A percentile compares a stretch with the other conserved stretches of the same genome.
These are phyloP conservation scores for Perca schrenkii DNA, from an alignment of 2,113 vertebrate genomes.

Conservation along the genomic window DNA sequence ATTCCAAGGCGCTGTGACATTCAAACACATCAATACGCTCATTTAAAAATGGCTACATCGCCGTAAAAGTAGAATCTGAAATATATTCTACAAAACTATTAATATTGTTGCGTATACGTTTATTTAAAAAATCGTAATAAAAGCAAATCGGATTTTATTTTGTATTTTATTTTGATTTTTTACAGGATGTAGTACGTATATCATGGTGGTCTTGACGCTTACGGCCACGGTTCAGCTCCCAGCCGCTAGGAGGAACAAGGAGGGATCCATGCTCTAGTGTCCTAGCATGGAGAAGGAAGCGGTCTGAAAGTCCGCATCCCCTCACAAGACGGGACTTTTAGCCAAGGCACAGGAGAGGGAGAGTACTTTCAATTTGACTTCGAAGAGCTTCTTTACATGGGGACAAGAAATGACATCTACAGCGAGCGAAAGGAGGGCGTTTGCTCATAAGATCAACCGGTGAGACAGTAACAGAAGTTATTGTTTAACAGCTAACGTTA, in stretches of 20 bases:
- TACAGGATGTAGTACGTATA: slow-evolving; percentile 7
- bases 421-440: slow-evolving; percentile 89
- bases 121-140: neutral
- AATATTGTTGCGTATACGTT: rapidly evolving
- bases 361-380: slow-evolving; percentile 54
- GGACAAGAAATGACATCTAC: slow-evolving; percentile 81
- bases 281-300: slow-evolving; percentile 81
- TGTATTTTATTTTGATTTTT: slow-evolving; percentile 60
- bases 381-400: slow-evolving; percentile 67
- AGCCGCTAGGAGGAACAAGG: slow-evolving; percentile 81
- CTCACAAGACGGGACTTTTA: slow-evolving; percentile 42
- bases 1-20: neutral
- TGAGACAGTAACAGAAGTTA: slow-evolving; percentile 74
- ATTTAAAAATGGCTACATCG: neutral
- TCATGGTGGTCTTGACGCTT: neutral
- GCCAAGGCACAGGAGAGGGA: slow-evolving; percentile 6
- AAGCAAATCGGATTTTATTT: slow-evolving; percentile 9
- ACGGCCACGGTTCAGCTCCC: slow-evolving; percentile 65
- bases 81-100: neutral
- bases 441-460: slow-evolving; percentile 94
- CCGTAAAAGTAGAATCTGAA: rapidly evolving
- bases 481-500: slow-evolving; percentile 29
- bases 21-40: neutral
- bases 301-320: slow-evolving; percentile 43
- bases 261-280: slow-evolving; percentile 56